phyloP scores from a whole-genome alignment of 2,888 invertebrate species.

The Eupeodes luniger region DNA sequence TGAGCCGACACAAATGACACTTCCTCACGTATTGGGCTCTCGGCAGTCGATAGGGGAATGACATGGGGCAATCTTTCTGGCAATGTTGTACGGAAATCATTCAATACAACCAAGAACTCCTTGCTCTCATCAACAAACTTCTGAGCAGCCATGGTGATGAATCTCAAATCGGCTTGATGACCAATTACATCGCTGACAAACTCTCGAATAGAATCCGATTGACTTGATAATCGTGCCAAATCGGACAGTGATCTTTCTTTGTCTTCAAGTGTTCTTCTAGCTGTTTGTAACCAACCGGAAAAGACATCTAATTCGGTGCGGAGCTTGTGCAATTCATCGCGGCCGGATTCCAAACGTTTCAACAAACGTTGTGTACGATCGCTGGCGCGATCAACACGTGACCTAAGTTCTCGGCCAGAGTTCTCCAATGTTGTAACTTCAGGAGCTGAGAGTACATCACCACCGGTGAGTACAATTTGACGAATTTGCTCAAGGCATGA shows the following conservation, averaged over 20 bases:
- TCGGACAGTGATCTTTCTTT: slow-evolving; percentile 93
- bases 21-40: slow-evolving; percentile 90
- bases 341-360: slow-evolving; percentile 90
- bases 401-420: slow-evolving; percentile 92
- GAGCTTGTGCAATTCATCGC: slow-evolving; percentile 95
- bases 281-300: slow-evolving; percentile 93
- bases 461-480: slow-evolving; percentile 94
- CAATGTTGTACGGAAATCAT: slow-evolving; percentile 93
- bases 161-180: slow-evolving; percentile 97
- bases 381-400: slow-evolving; percentile 91
- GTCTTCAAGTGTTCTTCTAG: slow-evolving; percentile 91
- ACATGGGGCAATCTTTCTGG: slow-evolving; percentile 93
- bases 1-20: slow-evolving; percentile 91
- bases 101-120: slow-evolving; percentile 92
- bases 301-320: slow-evolving; percentile 92
- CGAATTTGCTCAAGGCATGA: slow-evolving; percentile 95
- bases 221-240: slow-evolving; percentile 88
- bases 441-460: slow-evolving; percentile 95
- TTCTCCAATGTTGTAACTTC: slow-evolving; percentile 95
- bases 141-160: slow-evolving; percentile 98
- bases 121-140: slow-evolving; percentile 98
- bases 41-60: slow-evolving; percentile 88
- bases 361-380: slow-evolving; percentile 92
- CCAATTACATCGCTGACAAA: slow-evolving; percentile 97
- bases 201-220: slow-evolving; percentile 92